Evolutionary conservation across 2,113 vertebrate species (phyloP).

Genomic region (Motacilla alba): DNA sequence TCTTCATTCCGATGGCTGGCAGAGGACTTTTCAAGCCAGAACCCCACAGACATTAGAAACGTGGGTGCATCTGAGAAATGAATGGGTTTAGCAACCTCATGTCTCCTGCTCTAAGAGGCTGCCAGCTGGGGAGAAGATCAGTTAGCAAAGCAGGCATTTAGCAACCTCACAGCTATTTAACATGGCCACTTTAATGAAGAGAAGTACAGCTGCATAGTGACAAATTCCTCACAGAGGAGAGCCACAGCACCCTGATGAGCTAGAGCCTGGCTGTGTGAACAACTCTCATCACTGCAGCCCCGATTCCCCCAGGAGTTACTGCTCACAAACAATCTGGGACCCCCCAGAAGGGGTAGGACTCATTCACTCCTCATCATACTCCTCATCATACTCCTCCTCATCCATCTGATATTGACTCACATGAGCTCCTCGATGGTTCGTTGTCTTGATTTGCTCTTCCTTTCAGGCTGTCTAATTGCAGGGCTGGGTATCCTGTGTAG

Average conservation of each 20-base stretch:
- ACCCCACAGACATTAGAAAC: not conserved
- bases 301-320: not conserved
- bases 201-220: not conserved
- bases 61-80: slow-evolving; percentile 1
- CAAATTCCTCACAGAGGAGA: not conserved
- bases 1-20: not conserved
- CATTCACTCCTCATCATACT: not conserved
- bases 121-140: not conserved
- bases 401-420: not conserved
- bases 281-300: not conserved
- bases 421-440: not conserved
- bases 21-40: not conserved
- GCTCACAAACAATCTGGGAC: not conserved
- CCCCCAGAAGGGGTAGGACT: not conserved
- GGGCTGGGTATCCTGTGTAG: not conserved
- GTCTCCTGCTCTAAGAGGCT: not conserved
- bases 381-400: not conserved
- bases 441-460: not conserved
- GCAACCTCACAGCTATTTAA: slow-evolving; percentile 10
- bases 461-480: not conserved
- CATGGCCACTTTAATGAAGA: not conserved
- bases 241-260: not conserved
- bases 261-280: not conserved
- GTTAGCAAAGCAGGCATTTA: not conserved
- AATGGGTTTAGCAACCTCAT: not conserved